phyloP scores from a whole-genome alignment of 2,113 vertebrate genomes.

The Hoplias malabaricus region DNA sequence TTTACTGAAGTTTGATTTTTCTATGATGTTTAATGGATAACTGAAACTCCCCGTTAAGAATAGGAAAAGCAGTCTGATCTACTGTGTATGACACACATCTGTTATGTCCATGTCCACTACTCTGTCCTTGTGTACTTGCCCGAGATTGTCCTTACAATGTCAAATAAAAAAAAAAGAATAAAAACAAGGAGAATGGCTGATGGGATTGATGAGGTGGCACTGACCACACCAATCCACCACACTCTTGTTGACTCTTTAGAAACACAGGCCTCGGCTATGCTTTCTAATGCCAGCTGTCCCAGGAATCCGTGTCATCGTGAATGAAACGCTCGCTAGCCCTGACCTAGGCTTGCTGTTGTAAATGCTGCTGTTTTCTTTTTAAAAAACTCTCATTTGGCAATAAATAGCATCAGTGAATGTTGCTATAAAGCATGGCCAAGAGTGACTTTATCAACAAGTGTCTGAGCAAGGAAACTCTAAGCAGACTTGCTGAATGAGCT shows the following conservation, averaged over 20 bases:
- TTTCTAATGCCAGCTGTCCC: constrained; percentile 47
- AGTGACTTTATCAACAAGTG: constrained; percentile 20
- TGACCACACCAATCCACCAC: constrained; percentile 45
- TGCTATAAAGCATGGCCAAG: constrained; percentile 21
- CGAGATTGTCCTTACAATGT: constrained; percentile 38
- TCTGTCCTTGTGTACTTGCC: constrained; percentile 49
- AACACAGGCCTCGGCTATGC: constrained; percentile 50
- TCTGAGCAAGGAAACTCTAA: constrained; percentile 38
- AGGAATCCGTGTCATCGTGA: constrained; percentile 51
- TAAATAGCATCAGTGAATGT: constrained; percentile 42
- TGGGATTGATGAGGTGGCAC: not conserved
- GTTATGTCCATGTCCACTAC: constrained; percentile 14
- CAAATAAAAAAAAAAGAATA: constrained; percentile 30
- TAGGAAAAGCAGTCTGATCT: not conserved
- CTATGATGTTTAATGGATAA: too few relatives aligned
- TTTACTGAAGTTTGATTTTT: too few relatives aligned
- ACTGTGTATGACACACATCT: not conserved
- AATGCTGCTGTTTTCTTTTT: constrained; percentile 44
- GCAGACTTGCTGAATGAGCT: constrained; percentile 25
- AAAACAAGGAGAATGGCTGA: constrained; percentile 21
- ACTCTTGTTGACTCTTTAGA: constrained; percentile 59
- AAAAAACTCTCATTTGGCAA: constrained; percentile 32
- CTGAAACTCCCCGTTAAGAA: not conserved
- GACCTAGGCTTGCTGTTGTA: constrained; percentile 34
- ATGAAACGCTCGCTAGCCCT: constrained; percentile 43